Base-by-base conservation (phyloP, 2,888 invertebrate genomes). In the Drosophila percnosoma region DNA sequence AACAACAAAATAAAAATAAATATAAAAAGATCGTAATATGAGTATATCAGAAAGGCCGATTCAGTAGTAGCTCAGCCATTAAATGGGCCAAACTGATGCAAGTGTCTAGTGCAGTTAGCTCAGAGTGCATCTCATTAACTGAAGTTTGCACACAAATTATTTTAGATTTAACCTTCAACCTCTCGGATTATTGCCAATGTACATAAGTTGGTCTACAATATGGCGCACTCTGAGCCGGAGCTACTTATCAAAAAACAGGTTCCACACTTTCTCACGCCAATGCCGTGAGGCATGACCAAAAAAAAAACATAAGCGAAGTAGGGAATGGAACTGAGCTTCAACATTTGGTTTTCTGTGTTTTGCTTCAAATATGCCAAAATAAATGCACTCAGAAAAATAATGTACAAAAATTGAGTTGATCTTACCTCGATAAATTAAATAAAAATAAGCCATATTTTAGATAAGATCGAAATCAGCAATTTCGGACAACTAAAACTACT, bases 261-360 rank as follows among this genome's bases (percentile, higher is more conserved):
- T 91, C 75, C 69, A 36, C 45, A 81, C 88, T 90, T 90, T 90
- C 90, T 90, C 91, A 91, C 91, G 90, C 79, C 83, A 82, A 85
- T 80, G 82, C 74, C 65, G 52, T 68, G 64, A 59, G 68, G 75
- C 83, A 71, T 81, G 74, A 83, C 73, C 67, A 54, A 72, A 67
- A n/a, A 24, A 10, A 27, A 34, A 24, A 34, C 18, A 54, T 4
- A n/a, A 54, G 40, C 55, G 15, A 61, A 64, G 48, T 55, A 36
- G 40, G 66, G 72, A 75, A 77, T 76, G 60, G 45, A 68, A 45
- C 55, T 60, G 11, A n/a, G 8, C 24, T 67, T 55, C 6, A 60
- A 29, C 51, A 60, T 60, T 75, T 60, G 21, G 63, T 54, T 73
- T 77, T 59, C 45, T 48, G 40, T 36, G 48, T 36, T 36, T 13